These are phyloP conservation scores for Steatocranus sp. DNA, from an alignment of 2,797 vertebrate species.

Conservation along the genomic window DNA sequence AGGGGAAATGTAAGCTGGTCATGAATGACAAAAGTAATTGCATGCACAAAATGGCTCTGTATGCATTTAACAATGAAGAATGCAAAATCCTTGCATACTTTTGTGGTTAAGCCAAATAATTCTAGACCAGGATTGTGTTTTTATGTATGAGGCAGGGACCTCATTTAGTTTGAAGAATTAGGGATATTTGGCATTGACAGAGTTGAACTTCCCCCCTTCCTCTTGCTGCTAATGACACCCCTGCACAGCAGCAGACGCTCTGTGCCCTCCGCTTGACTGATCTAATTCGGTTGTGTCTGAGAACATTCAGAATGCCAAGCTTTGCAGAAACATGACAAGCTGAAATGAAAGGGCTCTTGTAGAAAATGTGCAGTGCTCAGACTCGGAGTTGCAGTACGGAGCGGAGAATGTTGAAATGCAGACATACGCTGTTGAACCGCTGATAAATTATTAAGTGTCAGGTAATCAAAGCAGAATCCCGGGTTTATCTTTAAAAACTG, in stretches of 20 bases:
- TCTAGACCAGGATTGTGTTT: neutral
- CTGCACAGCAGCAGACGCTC: conserved; percentile 43
- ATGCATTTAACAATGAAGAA: neutral
- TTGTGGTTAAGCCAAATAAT: conserved; percentile 18
- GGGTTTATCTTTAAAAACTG: conserved; percentile 30
- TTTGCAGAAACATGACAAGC: conserved; percentile 66
- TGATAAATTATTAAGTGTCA: conserved; percentile 48
- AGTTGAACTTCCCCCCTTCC: conserved; percentile 21
- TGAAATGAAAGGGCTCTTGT: conserved; percentile 60
- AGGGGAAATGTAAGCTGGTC: conserved; percentile 10
- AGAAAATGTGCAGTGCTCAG: conserved; percentile 33
- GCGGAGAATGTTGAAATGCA: conserved; percentile 28
- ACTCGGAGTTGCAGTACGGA: conserved; percentile 13
- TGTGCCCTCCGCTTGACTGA: conserved; percentile 67
- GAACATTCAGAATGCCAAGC: conserved; percentile 57
- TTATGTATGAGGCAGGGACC: conserved; percentile 3
- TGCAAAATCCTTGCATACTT: neutral
- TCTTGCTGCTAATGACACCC: conserved; percentile 37
- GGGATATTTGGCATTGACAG: conserved; percentile 43
- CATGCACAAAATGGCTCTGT: conserved; percentile 3
- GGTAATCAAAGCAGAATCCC: conserved; percentile 21
- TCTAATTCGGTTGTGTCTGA: conserved; percentile 70
- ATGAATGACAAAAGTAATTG: conserved; percentile 38
- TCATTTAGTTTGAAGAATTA: conserved; percentile 38
- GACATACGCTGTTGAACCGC: conserved; percentile 21